These are phyloP conservation scores for Drosophila oshimai DNA, from an alignment of 1,140 invertebrate genomes.

Conservation along the genomic window DNA sequence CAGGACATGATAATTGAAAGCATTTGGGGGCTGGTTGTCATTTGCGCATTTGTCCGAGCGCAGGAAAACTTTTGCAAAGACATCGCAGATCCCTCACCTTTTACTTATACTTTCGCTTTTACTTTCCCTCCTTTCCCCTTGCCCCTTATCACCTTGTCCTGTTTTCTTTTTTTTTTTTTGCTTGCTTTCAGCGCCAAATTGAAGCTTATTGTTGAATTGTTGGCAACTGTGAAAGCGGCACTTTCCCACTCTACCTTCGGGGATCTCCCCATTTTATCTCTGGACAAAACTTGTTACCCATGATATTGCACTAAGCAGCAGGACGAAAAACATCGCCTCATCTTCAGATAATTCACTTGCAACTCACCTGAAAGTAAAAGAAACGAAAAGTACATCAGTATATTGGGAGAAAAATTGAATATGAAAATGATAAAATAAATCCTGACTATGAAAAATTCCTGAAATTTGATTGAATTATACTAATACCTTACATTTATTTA, in stretches of 20 bases:
- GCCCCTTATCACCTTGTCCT: not conserved
- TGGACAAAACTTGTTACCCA: slow-evolving; percentile 16
- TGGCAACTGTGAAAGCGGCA: slow-evolving; percentile 26
- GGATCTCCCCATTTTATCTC: not conserved
- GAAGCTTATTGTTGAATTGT: slow-evolving; percentile 42
- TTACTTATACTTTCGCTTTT: not conserved
- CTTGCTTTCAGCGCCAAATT: slow-evolving; percentile 32
- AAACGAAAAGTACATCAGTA: slow-evolving; percentile 20
- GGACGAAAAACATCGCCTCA: not conserved
- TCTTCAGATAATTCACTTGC: slow-evolving; percentile 34
- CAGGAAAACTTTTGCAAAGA: slow-evolving; percentile 18
- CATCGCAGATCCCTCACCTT: not conserved
- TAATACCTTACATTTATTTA: no score
- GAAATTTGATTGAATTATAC: no score
- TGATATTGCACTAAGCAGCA: slow-evolving; percentile 34
- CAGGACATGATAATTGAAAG: slow-evolving; percentile 57
- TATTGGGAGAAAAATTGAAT: not conserved
- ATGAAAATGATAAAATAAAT: no score
- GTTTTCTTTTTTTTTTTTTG: not conserved
- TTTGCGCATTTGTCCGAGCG: slow-evolving; percentile 37
- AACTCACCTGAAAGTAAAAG: slow-evolving; percentile 67
- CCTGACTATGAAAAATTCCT: no score
- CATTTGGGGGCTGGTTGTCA: slow-evolving; percentile 46
- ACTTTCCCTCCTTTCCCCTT: not conserved
- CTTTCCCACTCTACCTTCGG: not conserved